phyloP scores from a whole-genome alignment of 1,140 invertebrate genomes.

The Drosophila subobscura region DNA sequence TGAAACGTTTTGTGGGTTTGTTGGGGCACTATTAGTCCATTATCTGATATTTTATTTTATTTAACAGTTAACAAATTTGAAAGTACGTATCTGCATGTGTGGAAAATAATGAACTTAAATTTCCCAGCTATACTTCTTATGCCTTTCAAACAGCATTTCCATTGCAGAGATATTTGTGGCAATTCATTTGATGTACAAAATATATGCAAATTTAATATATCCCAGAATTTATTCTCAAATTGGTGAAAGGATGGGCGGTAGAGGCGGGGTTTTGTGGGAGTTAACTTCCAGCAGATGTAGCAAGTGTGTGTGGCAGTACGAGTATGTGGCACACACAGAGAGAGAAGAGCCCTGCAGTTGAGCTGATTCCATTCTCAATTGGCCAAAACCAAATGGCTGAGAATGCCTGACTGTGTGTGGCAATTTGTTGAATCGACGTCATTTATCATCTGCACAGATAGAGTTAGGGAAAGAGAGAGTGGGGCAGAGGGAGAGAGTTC shows the following conservation, averaged over 20 bases:
- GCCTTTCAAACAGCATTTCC: constrained; percentile 31
- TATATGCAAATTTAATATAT: constrained; percentile 36
- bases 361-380: constrained; percentile 75
- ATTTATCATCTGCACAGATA: constrained; percentile 71
- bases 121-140: no score
- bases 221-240: constrained; percentile 34
- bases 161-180: constrained; percentile 1
- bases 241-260: constrained; percentile 21
- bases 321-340: constrained; percentile 25
- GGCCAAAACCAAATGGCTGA: constrained; percentile 68
- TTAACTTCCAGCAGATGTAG: constrained; percentile 9
- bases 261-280: constrained; percentile 1
- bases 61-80: no score
- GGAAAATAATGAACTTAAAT: no score
- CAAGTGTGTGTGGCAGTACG: constrained; percentile 12
- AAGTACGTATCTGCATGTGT: no score
- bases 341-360: not conserved
- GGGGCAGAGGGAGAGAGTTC: constrained; percentile 10
- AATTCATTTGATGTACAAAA: constrained; percentile 28
- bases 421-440: constrained; percentile 74
- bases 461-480: not conserved
- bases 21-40: no score
- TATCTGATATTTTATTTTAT: no score
- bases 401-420: constrained; percentile 48
- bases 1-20: no score